Conservation (phyloP, 2,113 vertebrate species). For the Fukomys damarensis region DNA sequence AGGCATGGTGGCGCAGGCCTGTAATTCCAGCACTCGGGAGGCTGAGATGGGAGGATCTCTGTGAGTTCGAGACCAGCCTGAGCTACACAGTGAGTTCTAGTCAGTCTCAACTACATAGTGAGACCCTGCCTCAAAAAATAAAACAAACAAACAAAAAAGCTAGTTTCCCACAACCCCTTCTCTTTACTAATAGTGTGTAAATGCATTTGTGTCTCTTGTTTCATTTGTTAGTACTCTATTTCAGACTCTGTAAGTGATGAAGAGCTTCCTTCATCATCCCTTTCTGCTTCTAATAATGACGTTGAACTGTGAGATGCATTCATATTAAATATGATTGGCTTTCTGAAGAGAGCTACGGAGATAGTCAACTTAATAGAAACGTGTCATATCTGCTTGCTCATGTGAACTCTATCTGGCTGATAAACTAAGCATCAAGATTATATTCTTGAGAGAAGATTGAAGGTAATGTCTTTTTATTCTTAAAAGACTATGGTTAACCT, state of each 20-base stretch:
- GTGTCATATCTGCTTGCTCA: constrained; percentile 2
- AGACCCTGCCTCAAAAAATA: too few relatives aligned
- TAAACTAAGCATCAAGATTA: background rate
- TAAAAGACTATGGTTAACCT: constrained; percentile 12
- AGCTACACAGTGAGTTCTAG: too few relatives aligned
- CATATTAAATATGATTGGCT: constrained; percentile 33
- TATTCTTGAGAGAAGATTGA: background rate
- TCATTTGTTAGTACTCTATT: background rate
- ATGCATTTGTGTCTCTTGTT: background rate
- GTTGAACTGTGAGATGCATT: background rate
- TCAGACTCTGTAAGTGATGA: background rate
- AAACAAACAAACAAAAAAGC: too few relatives aligned
- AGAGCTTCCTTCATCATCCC: background rate
- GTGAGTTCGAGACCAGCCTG: too few relatives aligned
- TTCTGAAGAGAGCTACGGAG: background rate
- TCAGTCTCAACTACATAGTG: too few relatives aligned
- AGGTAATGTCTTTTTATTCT: background rate
- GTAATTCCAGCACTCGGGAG: too few relatives aligned
- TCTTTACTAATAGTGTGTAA: background rate
- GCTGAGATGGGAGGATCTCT: too few relatives aligned
- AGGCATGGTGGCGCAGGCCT: too few relatives aligned
- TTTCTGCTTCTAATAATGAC: constrained; percentile 13
- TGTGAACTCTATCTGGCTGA: constrained; percentile 3
- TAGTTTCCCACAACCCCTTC: background rate
- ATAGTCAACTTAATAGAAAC: constrained; percentile 27